phyloP scores from a whole-genome alignment of 64 coral and sea anemone species.

The Cladopsammia gracilis region DNA sequence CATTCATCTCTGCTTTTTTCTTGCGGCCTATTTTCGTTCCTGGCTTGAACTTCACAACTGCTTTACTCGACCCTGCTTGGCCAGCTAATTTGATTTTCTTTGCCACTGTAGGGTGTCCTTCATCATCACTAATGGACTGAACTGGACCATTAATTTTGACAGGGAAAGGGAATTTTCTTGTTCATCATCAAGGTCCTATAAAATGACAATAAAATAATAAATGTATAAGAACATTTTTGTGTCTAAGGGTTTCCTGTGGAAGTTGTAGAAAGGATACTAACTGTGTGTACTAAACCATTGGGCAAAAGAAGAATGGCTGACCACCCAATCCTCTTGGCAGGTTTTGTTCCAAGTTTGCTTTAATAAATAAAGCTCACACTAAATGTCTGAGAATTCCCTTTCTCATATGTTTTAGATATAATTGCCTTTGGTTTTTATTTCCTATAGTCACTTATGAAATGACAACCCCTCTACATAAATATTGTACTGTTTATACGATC shows the following conservation, averaged over 20 bases:
- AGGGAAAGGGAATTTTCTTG: neutral
- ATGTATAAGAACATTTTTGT: neutral
- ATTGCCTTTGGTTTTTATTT: no score
- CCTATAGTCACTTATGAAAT: neutral
- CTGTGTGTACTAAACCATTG: neutral
- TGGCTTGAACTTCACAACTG: slow-evolving; percentile 8
- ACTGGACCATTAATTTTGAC: neutral
- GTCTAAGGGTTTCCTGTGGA: neutral
- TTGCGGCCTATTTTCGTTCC: neutral
- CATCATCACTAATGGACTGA: neutral
- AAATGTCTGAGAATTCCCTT: neutral
- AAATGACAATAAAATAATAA: neutral
- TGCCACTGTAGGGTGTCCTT: neutral
- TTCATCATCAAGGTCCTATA: neutral
- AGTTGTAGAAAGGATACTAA: neutral
- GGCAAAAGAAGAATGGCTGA: neutral
- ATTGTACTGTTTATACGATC: no score
- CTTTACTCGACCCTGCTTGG: neutral
- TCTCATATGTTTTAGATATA: no score
- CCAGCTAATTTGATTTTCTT: neutral
- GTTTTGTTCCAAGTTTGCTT: neutral
- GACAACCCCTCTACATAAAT: neutral
- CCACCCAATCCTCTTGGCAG: slow-evolving; percentile 7
- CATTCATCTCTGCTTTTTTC: slow-evolving; percentile 6
- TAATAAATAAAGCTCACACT: neutral